These are phyloP conservation scores for Clepsis dumicolana DNA, from an alignment of 2,888 invertebrate genomes.

Conservation along the genomic window DNA sequence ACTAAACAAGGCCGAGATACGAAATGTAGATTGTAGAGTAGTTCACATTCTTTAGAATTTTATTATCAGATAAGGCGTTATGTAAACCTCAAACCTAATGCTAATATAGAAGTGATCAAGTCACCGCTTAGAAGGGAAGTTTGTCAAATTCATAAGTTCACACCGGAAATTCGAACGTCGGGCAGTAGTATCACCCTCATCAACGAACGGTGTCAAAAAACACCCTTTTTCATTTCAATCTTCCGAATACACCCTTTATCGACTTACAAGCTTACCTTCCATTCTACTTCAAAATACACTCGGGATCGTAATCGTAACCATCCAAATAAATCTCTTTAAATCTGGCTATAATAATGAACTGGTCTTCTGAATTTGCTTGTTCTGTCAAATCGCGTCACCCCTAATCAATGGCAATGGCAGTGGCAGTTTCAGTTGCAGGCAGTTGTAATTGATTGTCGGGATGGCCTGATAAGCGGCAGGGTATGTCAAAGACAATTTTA, in stretches of 20 bases:
- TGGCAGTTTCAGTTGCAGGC: conserved; percentile 4
- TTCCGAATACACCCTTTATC: conserved; percentile 5
- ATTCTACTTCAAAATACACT: not conserved
- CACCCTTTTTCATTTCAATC: conserved; percentile 11
- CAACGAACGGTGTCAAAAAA: conserved; percentile 13
- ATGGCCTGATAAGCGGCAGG: conserved; percentile 22
- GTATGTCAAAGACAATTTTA: conserved; percentile 40
- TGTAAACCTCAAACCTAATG: too few species aligned
- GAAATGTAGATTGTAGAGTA: not conserved
- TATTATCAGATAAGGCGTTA: too few species aligned
- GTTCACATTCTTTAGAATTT: not conserved
- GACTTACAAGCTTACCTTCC: too few species aligned
- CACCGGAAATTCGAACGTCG: conserved; percentile 2
- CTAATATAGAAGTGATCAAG: not conserved
- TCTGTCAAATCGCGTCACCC: not conserved
- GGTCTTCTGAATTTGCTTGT: not conserved
- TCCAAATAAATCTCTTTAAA: too few species aligned
- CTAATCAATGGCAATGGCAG: conserved; percentile 13
- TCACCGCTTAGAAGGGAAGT: not conserved
- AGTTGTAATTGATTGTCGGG: conserved; percentile 21
- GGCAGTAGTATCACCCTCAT: conserved; percentile 11
- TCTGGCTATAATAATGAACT: not conserved
- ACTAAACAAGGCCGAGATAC: not conserved
- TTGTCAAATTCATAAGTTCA: not conserved
- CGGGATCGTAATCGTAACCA: too few species aligned